A percentile compares a stretch with the other conserved stretches of the same genome.
These are phyloP conservation scores for Hypocryptadius cinnamomeus DNA, from an alignment of 2,113 vertebrate genomes.

Conservation along the genomic window DNA sequence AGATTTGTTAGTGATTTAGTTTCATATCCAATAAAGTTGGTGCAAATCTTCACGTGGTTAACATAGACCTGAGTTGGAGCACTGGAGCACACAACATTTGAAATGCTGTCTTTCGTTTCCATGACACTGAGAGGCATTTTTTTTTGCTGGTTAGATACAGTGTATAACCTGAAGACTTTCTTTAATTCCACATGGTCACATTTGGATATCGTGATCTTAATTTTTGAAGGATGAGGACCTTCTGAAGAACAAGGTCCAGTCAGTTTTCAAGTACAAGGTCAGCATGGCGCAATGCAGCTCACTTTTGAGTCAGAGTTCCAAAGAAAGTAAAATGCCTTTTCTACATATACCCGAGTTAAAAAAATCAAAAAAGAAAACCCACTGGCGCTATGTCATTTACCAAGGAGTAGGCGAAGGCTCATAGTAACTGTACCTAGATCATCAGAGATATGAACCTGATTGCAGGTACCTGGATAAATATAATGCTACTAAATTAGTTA, in stretches of 20 bases:
- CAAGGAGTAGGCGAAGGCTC: background rate
- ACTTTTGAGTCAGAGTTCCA: background rate
- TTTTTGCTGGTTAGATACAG: background rate
- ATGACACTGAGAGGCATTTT: background rate
- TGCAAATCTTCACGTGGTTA: background rate
- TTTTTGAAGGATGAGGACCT: background rate
- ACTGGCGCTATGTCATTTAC: background rate
- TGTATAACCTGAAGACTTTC: background rate
- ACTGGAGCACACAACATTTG: accelerated
- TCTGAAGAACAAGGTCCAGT: background rate
- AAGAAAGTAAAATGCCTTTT: background rate
- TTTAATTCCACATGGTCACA: background rate
- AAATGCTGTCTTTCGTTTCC: background rate
- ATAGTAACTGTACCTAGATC: background rate
- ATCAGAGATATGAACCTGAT: background rate
- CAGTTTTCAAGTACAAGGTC: background rate
- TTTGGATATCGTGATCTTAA: background rate
- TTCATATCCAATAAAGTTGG: background rate
- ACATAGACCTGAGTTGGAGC: background rate
- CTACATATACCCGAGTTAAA: background rate
- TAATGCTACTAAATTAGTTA: background rate
- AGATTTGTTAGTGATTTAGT: background rate
- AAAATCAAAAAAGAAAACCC: background rate
- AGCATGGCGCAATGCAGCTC: background rate
- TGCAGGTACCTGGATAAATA: background rate